Base-by-base conservation (phyloP, 2,888 invertebrate genomes). In the Parochlus steinenii region DNA sequence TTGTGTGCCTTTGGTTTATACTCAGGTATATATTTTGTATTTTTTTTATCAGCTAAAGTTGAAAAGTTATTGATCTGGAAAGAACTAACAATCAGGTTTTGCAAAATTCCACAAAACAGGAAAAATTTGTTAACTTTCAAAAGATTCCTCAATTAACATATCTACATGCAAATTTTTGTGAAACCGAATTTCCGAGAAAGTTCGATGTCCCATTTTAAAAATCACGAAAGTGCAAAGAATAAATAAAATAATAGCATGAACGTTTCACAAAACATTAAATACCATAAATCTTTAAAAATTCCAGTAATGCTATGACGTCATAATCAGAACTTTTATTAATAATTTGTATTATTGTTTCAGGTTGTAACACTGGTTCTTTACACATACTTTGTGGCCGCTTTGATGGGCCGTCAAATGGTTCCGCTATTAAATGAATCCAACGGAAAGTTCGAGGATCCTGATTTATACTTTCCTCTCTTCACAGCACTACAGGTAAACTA, bases 351-450 rank as follows among this genome's bases (percentile, higher is more conserved):
- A 40, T 42, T 44, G 41, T 57, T 61, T 37, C 65, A 90, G 89
- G 90, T 90, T 43, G 90, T 90, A 19, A 92, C 92, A 2, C 60
- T 92, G 44, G 83, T 90, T 8, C 67, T 89, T 37, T 89, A 92
- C 56, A 79, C 82, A 6, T 92, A 89, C 58, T 92, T 92, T 57
- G 72, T 86, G 41, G 82, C 87, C 5, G 82, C 83, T 7, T 64
- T 92, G 37, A 67, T 92, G 61, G 90, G 89, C 1, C 68, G 85
- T 11, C 90, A 92, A 62, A 78, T 86, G 60, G 66, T 85, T 41
- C 71, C 70, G 1, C 60, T 61, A 6, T n/a, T n/a, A n/a, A n/a
- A n/a, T n/a, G 56, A 61, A 33, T 10, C 12, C 3, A 10, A 14
- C 4, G 8, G 16, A 3, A 64, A 64, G 49, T 61, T 61, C 42